Evolutionary conservation across 2,888 invertebrate genomes (phyloP).

Genomic region (Chelonus formosanus): DNA sequence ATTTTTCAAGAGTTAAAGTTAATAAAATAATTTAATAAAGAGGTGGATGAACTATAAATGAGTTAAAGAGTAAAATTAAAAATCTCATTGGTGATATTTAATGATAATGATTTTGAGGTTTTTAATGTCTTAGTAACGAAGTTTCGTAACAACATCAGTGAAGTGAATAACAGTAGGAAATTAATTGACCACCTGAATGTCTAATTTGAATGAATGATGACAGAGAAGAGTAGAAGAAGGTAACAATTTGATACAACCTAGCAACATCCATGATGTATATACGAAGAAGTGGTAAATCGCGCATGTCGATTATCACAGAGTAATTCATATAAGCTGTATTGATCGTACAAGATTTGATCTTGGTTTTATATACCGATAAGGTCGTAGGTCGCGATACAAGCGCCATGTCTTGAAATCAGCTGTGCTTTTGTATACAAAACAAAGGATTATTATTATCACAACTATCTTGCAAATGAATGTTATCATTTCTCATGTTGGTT

Average conservation of each 20-base stretch:
- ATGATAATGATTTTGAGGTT: too few relatives aligned
- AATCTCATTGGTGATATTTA: too few relatives aligned
- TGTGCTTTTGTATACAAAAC: slow-evolving; percentile 28
- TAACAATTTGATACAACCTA: slow-evolving; percentile 11
- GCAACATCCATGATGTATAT: slow-evolving; percentile 6
- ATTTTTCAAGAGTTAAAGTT: too few relatives aligned
- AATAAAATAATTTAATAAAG: too few relatives aligned
- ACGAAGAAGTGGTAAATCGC: slow-evolving; percentile 7
- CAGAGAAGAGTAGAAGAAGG: background rate
- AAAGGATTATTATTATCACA: too few relatives aligned
- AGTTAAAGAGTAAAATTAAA: too few relatives aligned
- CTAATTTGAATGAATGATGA: slow-evolving; percentile 4
- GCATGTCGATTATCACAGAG: slow-evolving; percentile 19
- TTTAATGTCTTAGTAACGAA: too few relatives aligned
- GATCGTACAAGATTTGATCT: slow-evolving; percentile 36
- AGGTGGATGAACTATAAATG: too few relatives aligned
- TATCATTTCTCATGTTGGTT: background rate
- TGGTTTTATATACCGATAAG: slow-evolving; percentile 36
- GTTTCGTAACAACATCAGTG: slow-evolving; percentile 8
- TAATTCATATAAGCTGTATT: slow-evolving; percentile 28
- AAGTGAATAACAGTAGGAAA: background rate
- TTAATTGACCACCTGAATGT: slow-evolving; percentile 1
- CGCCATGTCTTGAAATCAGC: slow-evolving; percentile 34
- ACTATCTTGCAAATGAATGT: background rate
- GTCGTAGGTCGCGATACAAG: slow-evolving; percentile 36